Evolutionary conservation across 1,140 invertebrate genomes (phyloP).

Genomic region (Heliconius hermathena): DNA sequence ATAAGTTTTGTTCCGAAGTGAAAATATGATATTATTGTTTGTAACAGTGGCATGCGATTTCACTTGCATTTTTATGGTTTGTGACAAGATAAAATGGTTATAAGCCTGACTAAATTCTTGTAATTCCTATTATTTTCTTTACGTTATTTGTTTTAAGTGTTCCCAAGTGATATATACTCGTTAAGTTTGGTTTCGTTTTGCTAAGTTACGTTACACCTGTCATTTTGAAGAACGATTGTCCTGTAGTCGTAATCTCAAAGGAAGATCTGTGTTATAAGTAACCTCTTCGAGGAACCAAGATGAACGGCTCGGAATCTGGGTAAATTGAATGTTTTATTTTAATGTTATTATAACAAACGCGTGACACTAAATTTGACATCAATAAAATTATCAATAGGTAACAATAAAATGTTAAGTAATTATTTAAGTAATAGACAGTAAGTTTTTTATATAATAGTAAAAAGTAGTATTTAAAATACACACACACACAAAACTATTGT

Average conservation of each 20-base stretch:
- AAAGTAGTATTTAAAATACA: background rate
- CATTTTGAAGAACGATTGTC: slow-evolving; percentile 43
- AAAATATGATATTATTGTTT: slow-evolving; percentile 78
- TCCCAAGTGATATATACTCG: slow-evolving; percentile 52
- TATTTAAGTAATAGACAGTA: background rate
- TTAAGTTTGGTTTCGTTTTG: slow-evolving; percentile 33
- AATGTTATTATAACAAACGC: background rate
- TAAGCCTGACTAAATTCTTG: slow-evolving; percentile 58
- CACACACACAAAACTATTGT: background rate
- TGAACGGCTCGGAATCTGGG: slow-evolving; percentile 91
- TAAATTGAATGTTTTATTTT: slow-evolving; percentile 70
- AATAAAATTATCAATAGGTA: background rate
- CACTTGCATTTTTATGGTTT: slow-evolving; percentile 80
- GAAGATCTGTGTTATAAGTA: slow-evolving; percentile 47
- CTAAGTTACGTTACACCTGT: slow-evolving; percentile 55
- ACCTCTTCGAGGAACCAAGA: slow-evolving; percentile 65
- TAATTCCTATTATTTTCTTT: slow-evolving; percentile 68
- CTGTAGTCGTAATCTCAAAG: slow-evolving; percentile 34
- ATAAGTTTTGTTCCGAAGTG: slow-evolving; percentile 54
- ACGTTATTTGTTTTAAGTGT: slow-evolving; percentile 64
- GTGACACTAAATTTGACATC: background rate
- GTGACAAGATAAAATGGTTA: slow-evolving; percentile 76
- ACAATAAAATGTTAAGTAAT: background rate
- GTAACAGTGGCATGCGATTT: slow-evolving; percentile 77
- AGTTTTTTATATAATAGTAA: background rate